Evolutionary conservation across 2,888 invertebrate species (phyloP).

Genomic region (Sminthurinus aureus): DNA sequence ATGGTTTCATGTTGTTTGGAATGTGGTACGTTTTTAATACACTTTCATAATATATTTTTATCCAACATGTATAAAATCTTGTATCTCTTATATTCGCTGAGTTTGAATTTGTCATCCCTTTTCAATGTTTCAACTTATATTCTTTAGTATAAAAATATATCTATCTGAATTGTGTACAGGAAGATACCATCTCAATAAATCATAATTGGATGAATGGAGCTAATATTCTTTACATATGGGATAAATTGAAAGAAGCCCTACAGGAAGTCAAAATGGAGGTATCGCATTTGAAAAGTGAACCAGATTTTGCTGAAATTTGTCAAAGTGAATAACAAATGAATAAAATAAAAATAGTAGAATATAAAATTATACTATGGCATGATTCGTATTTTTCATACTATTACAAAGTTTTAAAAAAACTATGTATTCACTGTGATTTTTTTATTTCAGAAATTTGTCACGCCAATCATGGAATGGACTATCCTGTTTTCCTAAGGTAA

Average conservation of each 20-base stretch:
- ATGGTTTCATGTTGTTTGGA: conserved; percentile 97
- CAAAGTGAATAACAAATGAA: no score
- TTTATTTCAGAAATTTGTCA: conserved; percentile 63
- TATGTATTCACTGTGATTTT: not conserved
- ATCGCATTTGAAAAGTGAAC: conserved; percentile 77
- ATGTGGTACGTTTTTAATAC: conserved; percentile 70
- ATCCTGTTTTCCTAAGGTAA: conserved; percentile 72
- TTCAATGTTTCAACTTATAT: no score
- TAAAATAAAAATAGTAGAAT: no score
- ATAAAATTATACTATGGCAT: not conserved
- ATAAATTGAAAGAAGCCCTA: conserved; percentile 71
- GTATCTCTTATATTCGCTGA: no score
- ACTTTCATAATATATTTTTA: not conserved
- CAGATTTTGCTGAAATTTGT: conserved; percentile 78
- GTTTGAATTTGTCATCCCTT: no score
- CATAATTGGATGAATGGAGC: conserved; percentile 97
- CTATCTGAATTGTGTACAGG: conserved; percentile 63
- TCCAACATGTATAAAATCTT: not conserved
- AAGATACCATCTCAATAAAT: conserved; percentile 94
- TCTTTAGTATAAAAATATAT: no score
- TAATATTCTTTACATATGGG: conserved; percentile 79
- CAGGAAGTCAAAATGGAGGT: conserved; percentile 79
- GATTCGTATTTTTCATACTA: not conserved
- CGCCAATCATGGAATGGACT: conserved; percentile 80
- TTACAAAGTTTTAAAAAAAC: not conserved